Evolutionary conservation across 2,888 invertebrate species (phyloP), one percentile per base, ranked within the genome.

Genomic region (Villa cingulata): DNA sequence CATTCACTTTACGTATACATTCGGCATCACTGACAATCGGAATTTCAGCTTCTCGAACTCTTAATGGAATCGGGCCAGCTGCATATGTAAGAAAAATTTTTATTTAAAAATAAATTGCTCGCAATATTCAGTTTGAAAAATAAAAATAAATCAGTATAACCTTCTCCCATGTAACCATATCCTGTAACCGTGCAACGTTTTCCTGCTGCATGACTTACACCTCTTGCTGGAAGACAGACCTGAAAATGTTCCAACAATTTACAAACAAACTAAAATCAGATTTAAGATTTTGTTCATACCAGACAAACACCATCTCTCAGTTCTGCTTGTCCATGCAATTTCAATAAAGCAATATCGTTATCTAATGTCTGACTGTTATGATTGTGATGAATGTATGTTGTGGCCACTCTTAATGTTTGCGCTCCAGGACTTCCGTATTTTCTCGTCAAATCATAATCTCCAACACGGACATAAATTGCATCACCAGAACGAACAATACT

Each of bases 91-190:
- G 29, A n/a, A n/a, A 38, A 12, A 18, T 18, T 38, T 3, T 18
- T 17, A 38, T 6, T 17, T n/a, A 10, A 5, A 38, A 17, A 18
- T 5, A 7, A 12, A 12, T n/a, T n/a, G n/a, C 34, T 34, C 12
- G 34, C 15, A 3, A 34, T 14, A 15, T 3, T 34, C 2, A 34
- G 34, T 34, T 34, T 7, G 15, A n/a, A 36, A 37, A 16, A 37
- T 44, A 4, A 44, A n/a, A 44, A 17, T 41, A 20, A 41, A 41
- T 12, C 20, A 40, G 27, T 16, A 14, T 48, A 52, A 89, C 90
- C 83, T 76, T 92, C 92, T 43, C 90, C 90, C 89, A 91, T 90
- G 62, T 92, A 92, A 9, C 92, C 92, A 61, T 92, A 92, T 4
- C 92, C 92, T 10, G 92, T 92, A 56, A 90, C 91, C 0, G 89